These are phyloP conservation scores for Halictus rubicundus DNA, from an alignment of 1,140 invertebrate species.

Conservation along the genomic window DNA sequence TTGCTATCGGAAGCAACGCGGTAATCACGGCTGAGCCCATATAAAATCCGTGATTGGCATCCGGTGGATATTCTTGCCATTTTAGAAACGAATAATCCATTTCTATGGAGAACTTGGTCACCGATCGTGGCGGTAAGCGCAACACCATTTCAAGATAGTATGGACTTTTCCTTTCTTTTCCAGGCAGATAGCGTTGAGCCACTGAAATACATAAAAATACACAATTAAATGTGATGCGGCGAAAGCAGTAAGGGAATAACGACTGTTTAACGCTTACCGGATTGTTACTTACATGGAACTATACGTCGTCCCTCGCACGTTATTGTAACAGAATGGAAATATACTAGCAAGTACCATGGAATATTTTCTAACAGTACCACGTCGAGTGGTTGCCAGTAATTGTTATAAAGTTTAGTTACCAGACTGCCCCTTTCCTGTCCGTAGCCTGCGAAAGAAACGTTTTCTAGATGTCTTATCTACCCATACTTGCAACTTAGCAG, in stretches of 20 bases:
- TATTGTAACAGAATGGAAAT: constrained; percentile 93
- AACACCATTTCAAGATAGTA: constrained; percentile 95
- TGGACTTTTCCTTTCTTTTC: constrained; percentile 89
- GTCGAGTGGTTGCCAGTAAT: constrained; percentile 86
- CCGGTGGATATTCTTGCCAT: constrained; percentile 99
- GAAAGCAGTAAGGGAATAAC: too few relatives aligned
- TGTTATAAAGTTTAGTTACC: constrained; percentile 90
- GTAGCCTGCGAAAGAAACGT: constrained; percentile 78
- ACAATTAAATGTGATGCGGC: background rate
- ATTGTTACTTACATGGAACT: constrained; percentile 82
- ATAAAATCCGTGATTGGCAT: constrained; percentile 99
- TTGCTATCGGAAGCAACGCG: constrained; percentile 87
- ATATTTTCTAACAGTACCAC: constrained; percentile 89
- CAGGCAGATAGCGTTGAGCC: constrained; percentile 87
- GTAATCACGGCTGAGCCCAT: constrained; percentile 92
- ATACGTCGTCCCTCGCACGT: constrained; percentile 82
- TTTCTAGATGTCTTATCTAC: background rate
- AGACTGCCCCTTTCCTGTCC: constrained; percentile 93
- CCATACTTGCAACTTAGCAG: background rate
- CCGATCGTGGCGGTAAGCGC: constrained; percentile 88
- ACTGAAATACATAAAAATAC: constrained; percentile 65
- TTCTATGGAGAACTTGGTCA: constrained; percentile 91
- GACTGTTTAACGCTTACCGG: background rate
- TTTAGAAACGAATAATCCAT: constrained; percentile 97
- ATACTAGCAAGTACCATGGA: constrained; percentile 97